A percentile compares a stretch with the other conserved stretches of the same genome.
These are phyloP conservation scores for Electrophaes corylata DNA, from an alignment of 2,888 invertebrate genomes.

Conservation along the genomic window DNA sequence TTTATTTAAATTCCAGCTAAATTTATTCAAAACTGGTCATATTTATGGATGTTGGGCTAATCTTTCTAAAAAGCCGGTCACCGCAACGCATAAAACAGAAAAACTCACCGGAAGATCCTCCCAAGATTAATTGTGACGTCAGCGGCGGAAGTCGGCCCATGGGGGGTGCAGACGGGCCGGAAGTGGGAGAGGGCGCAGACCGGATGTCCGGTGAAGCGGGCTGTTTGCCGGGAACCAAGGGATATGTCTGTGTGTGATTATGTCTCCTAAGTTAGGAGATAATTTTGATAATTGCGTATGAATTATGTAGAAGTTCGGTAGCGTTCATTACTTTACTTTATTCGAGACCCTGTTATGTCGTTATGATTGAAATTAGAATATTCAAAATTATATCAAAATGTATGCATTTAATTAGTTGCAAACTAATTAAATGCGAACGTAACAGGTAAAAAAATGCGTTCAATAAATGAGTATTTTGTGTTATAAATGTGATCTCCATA, in stretches of 20 bases:
- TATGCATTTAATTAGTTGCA: too few relatives aligned
- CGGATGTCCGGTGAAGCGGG: constrained; percentile 67
- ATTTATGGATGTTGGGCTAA: constrained; percentile 26
- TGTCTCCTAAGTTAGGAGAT: constrained; percentile 41
- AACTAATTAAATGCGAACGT: too few relatives aligned
- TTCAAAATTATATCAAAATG: too few relatives aligned
- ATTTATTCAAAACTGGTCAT: constrained; percentile 24
- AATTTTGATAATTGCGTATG: constrained; percentile 39
- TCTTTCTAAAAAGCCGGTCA: constrained; percentile 30
- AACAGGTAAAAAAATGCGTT: too few relatives aligned
- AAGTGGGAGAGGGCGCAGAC: constrained; percentile 50
- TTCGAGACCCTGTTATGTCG: background rate
- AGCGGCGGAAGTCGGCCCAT: constrained; percentile 52
- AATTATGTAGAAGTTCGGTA: constrained; percentile 31
- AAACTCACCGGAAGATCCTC: constrained; percentile 58
- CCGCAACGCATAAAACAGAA: constrained; percentile 51
- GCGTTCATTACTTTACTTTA: constrained; percentile 9
- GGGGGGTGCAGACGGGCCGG: constrained; percentile 39
- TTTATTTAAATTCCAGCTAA: constrained; percentile 9
- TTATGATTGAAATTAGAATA: background rate
- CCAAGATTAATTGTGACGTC: constrained; percentile 64
- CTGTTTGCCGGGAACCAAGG: constrained; percentile 50
- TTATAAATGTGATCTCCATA: too few relatives aligned
- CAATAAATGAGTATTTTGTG: too few relatives aligned
- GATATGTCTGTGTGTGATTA: constrained; percentile 42